These are phyloP conservation scores for Xenus cinereus DNA, from an alignment of 2,113 vertebrate species.

Conservation along the genomic window DNA sequence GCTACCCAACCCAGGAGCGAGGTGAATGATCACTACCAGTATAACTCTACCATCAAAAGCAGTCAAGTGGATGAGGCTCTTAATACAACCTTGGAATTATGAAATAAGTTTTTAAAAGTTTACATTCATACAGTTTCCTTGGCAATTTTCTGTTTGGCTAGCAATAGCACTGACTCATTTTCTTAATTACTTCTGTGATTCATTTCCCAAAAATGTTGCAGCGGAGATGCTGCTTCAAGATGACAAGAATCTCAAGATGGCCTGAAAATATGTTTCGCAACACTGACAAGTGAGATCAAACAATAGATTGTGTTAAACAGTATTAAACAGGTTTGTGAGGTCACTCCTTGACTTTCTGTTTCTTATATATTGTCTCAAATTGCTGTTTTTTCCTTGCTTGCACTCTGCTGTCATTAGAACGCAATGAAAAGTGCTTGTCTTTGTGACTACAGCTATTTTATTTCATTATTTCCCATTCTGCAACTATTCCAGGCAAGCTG, in stretches of 20 bases:
- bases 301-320: not conserved
- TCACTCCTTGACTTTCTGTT: not conserved
- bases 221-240: not conserved
- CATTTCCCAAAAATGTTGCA: not conserved
- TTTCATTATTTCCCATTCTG: not conserved
- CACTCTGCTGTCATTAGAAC: not conserved
- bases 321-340: not conserved
- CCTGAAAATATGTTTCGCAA: not conserved
- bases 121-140: not conserved
- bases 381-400: not conserved
- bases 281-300: not conserved
- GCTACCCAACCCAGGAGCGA: rapidly evolving
- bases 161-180: not conserved
- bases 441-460: not conserved
- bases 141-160: not conserved
- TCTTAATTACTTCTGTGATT: not conserved
- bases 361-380: not conserved
- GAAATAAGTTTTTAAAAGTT: not conserved
- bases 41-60: not conserved
- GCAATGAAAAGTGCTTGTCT: not conserved
- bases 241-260: not conserved
- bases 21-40: not conserved
- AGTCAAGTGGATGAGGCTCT: not conserved
- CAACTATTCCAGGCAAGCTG: not conserved
- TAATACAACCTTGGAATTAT: not conserved